Base-by-base conservation (phyloP, 1,140 invertebrate genomes). In the Neodiprion lecontei region DNA sequence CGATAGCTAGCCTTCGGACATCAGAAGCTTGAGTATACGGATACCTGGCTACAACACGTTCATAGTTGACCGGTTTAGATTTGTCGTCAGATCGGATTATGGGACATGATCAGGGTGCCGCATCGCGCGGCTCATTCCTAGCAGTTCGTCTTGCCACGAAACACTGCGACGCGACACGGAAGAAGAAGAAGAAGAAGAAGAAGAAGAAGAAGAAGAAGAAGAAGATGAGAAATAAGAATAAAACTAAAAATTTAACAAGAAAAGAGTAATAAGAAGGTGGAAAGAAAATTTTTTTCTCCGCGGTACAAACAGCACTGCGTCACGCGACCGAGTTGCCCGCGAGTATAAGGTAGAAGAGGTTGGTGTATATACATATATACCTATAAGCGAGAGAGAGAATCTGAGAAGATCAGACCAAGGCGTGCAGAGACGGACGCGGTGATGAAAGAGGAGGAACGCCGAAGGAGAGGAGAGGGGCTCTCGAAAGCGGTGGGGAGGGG, bases 321-420 rank as follows among this genome's bases (percentile, higher is more conserved):
- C 79, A 81, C 78, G 80, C 78, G 75, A 80, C 72, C 48, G 69
- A 81, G 74, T 81, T 81, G 79, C 75, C 80, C 69, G 75, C 69
- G 70, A 5, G 67, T 28, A 61, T 28, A 48, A 48, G 50, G 21
- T 53, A 61, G 4, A 61, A 10, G 50, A 10, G 50, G 50, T 53
- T 11, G 50, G n/a, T 61, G 9, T 3, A 17, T 14, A 17, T 5
- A 61, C 2, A 61, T 61, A 7, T 12, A 61, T 40, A 40, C 28
- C 28, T 40, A 40, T 5, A 40, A 40, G 53, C 11, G 53, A 40
- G 28, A 40, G 28, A 40, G 28, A 40, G 28, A 40, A 40, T 40
- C 28, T 40, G 28, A 40, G 28, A 40, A 40, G 28, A 40, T 40
- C 28, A 40, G 28, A 40, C 28, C 28, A 40, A 40, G 2, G 28